phyloP scores from a whole-genome alignment of 2,113 vertebrate genomes.

The Peucedramus taeniatus region DNA sequence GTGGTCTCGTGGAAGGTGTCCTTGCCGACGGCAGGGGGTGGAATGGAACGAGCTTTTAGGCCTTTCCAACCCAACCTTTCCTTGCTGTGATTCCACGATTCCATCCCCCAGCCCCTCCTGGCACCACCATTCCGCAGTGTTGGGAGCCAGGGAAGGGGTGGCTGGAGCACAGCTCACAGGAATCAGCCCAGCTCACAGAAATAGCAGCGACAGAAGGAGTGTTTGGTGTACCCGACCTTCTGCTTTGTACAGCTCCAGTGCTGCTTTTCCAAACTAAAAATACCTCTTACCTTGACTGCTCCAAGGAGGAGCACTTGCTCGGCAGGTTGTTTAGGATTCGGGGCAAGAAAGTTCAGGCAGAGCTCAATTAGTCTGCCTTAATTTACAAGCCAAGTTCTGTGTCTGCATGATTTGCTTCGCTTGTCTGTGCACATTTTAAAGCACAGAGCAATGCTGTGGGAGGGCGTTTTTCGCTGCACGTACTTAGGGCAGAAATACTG shows the following conservation, averaged over 20 bases:
- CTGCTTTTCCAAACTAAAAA: neutral
- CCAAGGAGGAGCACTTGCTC: neutral
- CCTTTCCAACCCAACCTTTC: neutral
- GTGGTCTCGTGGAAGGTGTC: neutral
- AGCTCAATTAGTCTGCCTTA: neutral
- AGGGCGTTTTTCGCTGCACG: neutral
- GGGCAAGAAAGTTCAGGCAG: conserved; percentile 8
- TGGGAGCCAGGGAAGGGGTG: neutral
- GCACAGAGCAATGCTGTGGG: neutral
- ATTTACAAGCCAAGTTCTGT: neutral
- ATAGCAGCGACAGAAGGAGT: neutral
- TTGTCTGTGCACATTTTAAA: neutral
- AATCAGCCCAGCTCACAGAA: neutral
- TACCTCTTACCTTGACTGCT: neutral
- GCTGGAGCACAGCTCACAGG: neutral
- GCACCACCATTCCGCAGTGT: neutral
- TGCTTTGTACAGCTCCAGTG: neutral
- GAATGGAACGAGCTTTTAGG: neutral
- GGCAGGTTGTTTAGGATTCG: conserved; percentile 11
- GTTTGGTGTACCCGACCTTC: neutral
- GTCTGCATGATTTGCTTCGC: neutral
- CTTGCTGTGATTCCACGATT: neutral
- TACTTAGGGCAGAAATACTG: neutral
- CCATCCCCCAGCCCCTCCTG: neutral
- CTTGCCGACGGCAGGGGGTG: neutral